Conservation (phyloP, 2,113 vertebrate species). For the Phalacrocorax aristotelis region DNA sequence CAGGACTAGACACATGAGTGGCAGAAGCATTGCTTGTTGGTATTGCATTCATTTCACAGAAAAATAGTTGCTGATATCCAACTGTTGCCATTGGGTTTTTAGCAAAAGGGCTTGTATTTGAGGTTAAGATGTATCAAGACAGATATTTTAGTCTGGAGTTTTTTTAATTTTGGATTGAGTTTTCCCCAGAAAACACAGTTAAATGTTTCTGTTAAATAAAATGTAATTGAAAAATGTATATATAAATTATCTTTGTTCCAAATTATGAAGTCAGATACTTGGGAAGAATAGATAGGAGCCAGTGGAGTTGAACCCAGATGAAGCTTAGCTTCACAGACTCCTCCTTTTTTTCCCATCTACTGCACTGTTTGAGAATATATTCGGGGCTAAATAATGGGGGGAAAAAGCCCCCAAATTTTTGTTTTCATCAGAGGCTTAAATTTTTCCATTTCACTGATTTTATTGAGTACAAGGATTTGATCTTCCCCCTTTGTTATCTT, state of each 20-base stretch:
- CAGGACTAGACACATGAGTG: neutral
- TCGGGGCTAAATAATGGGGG: too few relatives aligned
- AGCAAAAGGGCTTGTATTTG: neutral
- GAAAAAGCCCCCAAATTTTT: accelerated
- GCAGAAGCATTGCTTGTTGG: neutral
- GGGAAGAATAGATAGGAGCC: neutral
- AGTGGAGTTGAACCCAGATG: neutral
- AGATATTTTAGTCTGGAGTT: neutral
- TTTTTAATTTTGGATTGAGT: neutral
- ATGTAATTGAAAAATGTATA: neutral
- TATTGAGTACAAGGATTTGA: neutral
- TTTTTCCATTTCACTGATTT: neutral
- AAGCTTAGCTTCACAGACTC: neutral
- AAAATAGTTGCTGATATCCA: neutral
- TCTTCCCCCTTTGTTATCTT: neutral
- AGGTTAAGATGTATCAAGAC: neutral
- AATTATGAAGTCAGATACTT: neutral
- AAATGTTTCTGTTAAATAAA: neutral
- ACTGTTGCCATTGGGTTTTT: neutral
- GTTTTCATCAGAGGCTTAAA: neutral
- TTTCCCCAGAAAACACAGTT: neutral
- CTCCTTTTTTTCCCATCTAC: neutral
- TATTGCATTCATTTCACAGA: neutral
- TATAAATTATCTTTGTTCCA: neutral
- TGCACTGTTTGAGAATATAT: neutral